Base-by-base conservation (phyloP, 2,888 invertebrate genomes). In the Ormyrus labotus region DNA sequence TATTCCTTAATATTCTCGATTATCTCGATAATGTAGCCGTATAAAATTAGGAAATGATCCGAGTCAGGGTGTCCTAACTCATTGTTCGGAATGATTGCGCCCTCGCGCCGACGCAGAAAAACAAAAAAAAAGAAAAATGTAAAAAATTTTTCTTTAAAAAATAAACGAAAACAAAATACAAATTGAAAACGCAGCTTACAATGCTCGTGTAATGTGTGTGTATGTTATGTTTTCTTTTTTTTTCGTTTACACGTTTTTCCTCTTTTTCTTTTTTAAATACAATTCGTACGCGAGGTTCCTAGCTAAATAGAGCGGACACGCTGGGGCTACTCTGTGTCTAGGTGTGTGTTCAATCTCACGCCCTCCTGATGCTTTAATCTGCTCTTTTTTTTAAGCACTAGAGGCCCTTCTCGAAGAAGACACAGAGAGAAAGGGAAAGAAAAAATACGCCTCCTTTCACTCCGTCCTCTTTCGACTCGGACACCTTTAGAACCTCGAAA, bases 251-350 rank as follows among this genome's bases (percentile, higher is more conserved):
- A 67, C 72, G 48, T 68, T 78, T 72, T 78, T 55, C 67, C 72
- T 55, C 68, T 61, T 63, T 47, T 60, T 71, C 19, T 58, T 57
- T n/a, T 55, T 70, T 55, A 19, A 74, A 75, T 69, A 80, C 72
- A 68, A 73, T 61, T 80, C 80, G 75, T 75, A 55, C 80, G 76
- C 80, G 76, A 76, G 72, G 72, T 72, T 68, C 80, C 76, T 76
- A 76, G 80, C 80, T 72, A 72, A 72, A 71, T 45, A 74, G 80
- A 80, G 72, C 68, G 74, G 78, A 71, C 67, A 67, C 65, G 73
- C 57, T 63, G 68, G 50, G 71, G 64, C 67, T 71, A 58, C 45
- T 68, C 53, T 34, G 57, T 47, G 69, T 51, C 13, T 51, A 34
- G 55, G 76, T 69, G 69, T 53, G 3, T 50, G 48, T 55, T 45